Base-by-base conservation (phyloP, 1,140 invertebrate genomes). In the Lepidurus packardi region DNA sequence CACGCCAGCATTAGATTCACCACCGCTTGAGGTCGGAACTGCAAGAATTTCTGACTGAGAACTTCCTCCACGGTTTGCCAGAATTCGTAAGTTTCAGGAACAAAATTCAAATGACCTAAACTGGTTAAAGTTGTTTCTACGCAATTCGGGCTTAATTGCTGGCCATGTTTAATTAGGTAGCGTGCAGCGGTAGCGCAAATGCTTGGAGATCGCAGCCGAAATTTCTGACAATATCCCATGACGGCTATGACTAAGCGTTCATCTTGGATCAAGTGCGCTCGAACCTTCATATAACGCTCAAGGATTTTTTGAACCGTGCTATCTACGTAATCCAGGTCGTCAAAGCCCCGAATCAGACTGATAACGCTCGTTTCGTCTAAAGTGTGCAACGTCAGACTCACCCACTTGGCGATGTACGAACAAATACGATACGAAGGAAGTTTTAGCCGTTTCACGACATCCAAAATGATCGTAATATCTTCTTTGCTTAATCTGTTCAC, bases 1-100 rank as follows among this genome's bases (percentile, higher is more conserved):
- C 89, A 91, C 7, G 89, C 87, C 9, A 92, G 83, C 44, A 92
- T 82, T 75, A 92, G 86, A 79, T 90, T 88, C 34, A 90, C 81
- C 7, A 89, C 81, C 81, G 91, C 88, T 79, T 88, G 86, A n/a
- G 88, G 82, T 74, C 84, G 85, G 47, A 93, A 88, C 81, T 90
- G 87, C 21, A 86, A 81, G 84, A 91, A 90, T 79, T 89, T 89
- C 73, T 87, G 83, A 74, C 86, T 82, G 4, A 92, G 81, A n/a
- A 86, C 81, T 47, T 84, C 81, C 83, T 92, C 90, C 16, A 90
- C 83, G 24, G 81, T 81, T 74, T 84, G 83, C 89, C 91, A 92
- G 86, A 92, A 92, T 45, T 87, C 81, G 0, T 78, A 73, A 45
- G 84, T 80, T n/a, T 82, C 75, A 44, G 90, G 90, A 73, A 87